Percentiles rank a stretch among this genome's conserved stretches.
Evolutionary conservation across 2,113 vertebrate genomes (phyloP).

Genomic region (Ciconia stormi): DNA sequence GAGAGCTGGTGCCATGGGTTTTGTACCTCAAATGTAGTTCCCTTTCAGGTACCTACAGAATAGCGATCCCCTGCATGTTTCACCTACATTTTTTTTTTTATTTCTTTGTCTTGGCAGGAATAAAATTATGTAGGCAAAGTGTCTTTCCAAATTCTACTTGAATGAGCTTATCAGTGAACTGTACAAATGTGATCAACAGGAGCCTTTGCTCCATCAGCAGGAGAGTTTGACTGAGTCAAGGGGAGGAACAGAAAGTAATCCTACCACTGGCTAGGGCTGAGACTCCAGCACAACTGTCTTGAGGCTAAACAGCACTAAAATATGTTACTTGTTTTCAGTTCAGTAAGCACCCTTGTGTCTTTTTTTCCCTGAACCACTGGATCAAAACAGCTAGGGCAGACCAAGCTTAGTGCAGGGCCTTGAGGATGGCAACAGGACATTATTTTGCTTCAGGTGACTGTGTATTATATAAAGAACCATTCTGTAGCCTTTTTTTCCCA

Average conservation of each 20-base stretch:
- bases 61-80: rapidly evolving
- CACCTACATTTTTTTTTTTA: rapidly evolving
- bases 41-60: background rate
- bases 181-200: background rate
- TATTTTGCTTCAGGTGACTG: background rate
- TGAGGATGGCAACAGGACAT: background rate
- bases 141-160: background rate
- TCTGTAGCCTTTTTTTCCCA: background rate
- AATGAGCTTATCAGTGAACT: background rate
- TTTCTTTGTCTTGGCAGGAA: background rate
- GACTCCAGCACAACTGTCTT: background rate
- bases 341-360: rapidly evolving
- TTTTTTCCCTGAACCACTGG: background rate
- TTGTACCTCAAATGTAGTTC: background rate
- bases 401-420: too few species aligned
- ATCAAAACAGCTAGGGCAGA: background rate
- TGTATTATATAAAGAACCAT: rapidly evolving
- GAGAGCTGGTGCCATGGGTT: background rate
- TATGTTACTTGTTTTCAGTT: rapidly evolving
- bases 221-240: background rate
- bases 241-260: background rate
- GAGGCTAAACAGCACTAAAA: background rate
- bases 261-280: too few species aligned
- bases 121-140: background rate
- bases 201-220: background rate